A percentile compares a stretch with the other conserved stretches of the same genome.
phyloP scores from a whole-genome alignment of 2,113 vertebrate genomes.

The Sterrhoptilus dennistouni region DNA sequence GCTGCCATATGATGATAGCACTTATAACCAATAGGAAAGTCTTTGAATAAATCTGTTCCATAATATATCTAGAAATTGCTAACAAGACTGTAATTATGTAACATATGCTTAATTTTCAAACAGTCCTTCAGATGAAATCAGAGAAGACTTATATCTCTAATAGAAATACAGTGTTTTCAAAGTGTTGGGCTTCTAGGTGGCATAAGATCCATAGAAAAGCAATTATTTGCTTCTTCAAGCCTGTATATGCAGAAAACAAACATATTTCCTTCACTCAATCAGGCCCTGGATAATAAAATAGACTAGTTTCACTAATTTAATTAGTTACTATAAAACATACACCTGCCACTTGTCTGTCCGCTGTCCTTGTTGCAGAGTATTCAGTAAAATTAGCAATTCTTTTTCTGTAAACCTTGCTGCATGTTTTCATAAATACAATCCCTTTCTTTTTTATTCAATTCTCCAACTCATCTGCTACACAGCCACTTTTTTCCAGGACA shows the following conservation, averaged over 20 bases:
- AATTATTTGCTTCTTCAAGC: background rate
- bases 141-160: background rate
- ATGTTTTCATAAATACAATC: background rate
- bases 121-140: background rate
- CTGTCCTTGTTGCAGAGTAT: background rate
- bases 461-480: background rate
- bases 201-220: background rate
- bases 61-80: background rate
- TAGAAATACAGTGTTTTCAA: background rate
- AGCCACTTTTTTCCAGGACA: background rate
- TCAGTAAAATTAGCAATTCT: background rate
- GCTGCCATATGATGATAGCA: background rate
- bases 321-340: background rate
- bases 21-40: background rate
- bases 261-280: background rate
- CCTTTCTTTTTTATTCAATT: background rate
- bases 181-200: background rate
- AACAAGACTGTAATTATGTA: background rate
- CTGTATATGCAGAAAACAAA: background rate
- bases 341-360: background rate
- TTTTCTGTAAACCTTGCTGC: background rate
- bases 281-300: background rate
- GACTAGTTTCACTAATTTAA: background rate
- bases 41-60: background rate
- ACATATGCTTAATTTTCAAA: background rate